Conservation (phyloP, 37 sponge, comb jelly and placozoan species). For the Dysidea cf. avara region DNA sequence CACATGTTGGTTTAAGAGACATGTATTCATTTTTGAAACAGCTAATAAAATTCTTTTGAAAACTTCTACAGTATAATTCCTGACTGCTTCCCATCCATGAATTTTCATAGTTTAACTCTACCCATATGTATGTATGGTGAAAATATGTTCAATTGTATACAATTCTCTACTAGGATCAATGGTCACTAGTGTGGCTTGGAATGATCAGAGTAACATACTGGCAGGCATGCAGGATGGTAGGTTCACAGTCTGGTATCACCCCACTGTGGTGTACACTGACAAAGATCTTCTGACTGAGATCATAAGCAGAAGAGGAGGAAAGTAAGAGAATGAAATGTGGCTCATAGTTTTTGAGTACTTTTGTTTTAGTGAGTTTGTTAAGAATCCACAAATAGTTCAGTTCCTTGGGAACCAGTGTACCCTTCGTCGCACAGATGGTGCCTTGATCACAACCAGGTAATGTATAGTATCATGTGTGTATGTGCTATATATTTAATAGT, state of each 20-base stretch:
- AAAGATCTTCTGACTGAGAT: slow-evolving; percentile 80
- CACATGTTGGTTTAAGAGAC: no score
- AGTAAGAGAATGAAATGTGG: slow-evolving; percentile 32
- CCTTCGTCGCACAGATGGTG: slow-evolving; percentile 86
- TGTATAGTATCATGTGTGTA: no score
- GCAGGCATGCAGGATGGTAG: slow-evolving; percentile 80
- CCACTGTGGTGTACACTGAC: slow-evolving; percentile 82
- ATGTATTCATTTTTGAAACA: no score
- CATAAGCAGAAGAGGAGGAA: slow-evolving; percentile 51
- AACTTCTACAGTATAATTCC: no score
- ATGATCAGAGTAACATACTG: slow-evolving; percentile 82
- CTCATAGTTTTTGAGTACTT: not conserved
- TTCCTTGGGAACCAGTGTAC: slow-evolving; percentile 79
- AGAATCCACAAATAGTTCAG: slow-evolving; percentile 76
- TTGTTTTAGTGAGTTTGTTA: slow-evolving; percentile 76
- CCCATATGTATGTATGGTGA: no score
- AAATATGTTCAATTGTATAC: no score
- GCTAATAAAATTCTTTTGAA: no score
- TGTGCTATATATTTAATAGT: no score
- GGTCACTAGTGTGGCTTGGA: slow-evolving; percentile 87
- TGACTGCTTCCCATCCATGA: no score
- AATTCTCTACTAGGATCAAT: slow-evolving; percentile 86
- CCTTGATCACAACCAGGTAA: slow-evolving; percentile 78
- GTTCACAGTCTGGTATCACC: slow-evolving; percentile 90
- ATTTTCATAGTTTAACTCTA: no score